Conservation (phyloP, 23 tunicate genomes). For the Phallusia fumigata region DNA sequence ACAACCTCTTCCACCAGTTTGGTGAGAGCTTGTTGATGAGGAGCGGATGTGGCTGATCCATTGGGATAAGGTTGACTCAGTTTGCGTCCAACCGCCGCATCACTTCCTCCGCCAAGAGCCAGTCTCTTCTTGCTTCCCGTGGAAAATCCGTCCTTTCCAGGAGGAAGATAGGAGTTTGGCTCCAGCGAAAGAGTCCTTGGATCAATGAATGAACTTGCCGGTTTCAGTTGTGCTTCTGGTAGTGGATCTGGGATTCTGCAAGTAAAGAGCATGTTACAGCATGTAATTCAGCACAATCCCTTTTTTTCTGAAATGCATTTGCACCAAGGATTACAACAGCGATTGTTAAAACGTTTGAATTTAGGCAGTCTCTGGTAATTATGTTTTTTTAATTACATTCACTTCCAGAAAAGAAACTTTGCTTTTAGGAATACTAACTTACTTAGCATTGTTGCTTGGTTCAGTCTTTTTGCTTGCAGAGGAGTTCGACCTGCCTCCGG, state of each 20-base stretch:
- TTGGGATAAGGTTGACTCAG: conserved; percentile 72
- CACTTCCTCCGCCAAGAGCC: conserved; percentile 39
- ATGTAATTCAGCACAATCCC: too few relatives aligned
- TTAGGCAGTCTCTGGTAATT: too few relatives aligned
- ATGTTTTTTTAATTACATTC: too few relatives aligned
- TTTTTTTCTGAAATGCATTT: not conserved
- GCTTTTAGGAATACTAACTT: not conserved
- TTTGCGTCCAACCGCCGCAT: conserved; percentile 63
- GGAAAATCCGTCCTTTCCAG: conserved; percentile 27
- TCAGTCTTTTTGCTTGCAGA: conserved; percentile 6
- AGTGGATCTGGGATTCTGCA: not conserved
- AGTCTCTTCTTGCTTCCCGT: conserved; percentile 16
- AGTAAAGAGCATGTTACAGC: too few relatives aligned
- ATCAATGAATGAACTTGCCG: conserved; percentile 56
- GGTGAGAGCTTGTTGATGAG: conserved; percentile 1
- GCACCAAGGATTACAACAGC: not conserved
- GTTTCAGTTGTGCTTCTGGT: conserved; percentile 10
- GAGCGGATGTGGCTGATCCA: not conserved
- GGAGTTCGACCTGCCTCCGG: conserved; percentile 28
- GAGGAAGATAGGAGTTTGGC: conserved; percentile 44
- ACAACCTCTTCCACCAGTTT: conserved; percentile 42
- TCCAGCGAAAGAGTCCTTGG: conserved; percentile 76
- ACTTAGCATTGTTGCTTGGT: not conserved
- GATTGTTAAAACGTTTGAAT: too few relatives aligned
- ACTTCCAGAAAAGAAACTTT: not conserved